Evolutionary conservation across 2,888 invertebrate genomes (phyloP), one percentile per base, ranked within the genome.

Genomic region (Tinea trinotella): DNA sequence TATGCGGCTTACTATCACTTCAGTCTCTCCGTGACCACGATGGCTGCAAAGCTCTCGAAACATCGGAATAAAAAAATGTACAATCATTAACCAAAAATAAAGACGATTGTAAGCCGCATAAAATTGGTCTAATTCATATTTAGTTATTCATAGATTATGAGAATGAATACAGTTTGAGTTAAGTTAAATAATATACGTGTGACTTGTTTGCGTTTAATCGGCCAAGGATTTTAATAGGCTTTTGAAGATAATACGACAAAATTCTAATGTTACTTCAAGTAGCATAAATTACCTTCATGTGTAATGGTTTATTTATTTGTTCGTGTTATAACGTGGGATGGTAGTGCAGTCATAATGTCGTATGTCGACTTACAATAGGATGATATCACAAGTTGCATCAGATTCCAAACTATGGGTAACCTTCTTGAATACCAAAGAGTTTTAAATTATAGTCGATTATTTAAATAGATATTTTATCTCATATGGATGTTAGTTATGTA

Each of bases 351-450:
- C 50, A 50, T 50, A 3, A 24, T 24, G 22, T 46, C 46, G 19
- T n/a, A 50, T 9, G 24, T 24, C 13, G 50, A 24, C 24, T 22
- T 50, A 40, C 40, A 53, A 53, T 53, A 17, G 20, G 53, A 53
- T 53, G 53, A 53, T 53, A 53, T 53, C 53, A 53, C 20, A 13
- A 13, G 15, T 53, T 53, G 53, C 53, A 53, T 53, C 53, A 53
- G 53, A 53, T 36, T 53, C 40, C 20, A 18, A 13, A 34, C 3
- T 50, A 20, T 19, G 40, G 52, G 15, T 20, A 40, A 53, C 19
- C 34, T 34, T 36, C 13, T 18, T 6, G 50, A 15, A 50, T 24
- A 50, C 50, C 18, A 50, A 24, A 50, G 2, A 40, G 2, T 6
- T n/a, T 30, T 30, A 30, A 30, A 30, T 30, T 30, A 30, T 7